phyloP scores from a whole-genome alignment of 1,140 invertebrate species.

The Philotrypesis tridentata region DNA sequence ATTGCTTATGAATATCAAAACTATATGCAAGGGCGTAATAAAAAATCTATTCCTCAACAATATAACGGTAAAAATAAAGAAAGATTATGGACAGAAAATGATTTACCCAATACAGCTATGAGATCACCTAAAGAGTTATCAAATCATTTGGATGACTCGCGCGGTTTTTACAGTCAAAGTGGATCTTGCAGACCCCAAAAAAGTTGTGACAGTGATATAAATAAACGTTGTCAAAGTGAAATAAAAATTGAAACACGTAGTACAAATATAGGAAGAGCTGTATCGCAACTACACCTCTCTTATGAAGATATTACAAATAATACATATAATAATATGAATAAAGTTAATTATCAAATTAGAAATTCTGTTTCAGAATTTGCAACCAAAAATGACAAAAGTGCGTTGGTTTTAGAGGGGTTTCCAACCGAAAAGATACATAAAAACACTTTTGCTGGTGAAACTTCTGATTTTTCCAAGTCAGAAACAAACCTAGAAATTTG shows the following conservation, averaged over 20 bases:
- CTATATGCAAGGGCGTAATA: not conserved
- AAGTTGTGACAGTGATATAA: slow-evolving; percentile 47
- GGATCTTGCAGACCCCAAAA: slow-evolving; percentile 63
- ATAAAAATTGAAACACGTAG: slow-evolving; percentile 62
- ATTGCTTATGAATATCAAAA: not conserved
- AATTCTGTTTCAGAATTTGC: not conserved
- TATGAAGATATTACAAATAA: slow-evolving; percentile 73
- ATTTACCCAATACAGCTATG: slow-evolving; percentile 61
- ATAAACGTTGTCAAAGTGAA: slow-evolving; percentile 54
- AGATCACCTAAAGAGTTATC: slow-evolving; percentile 62
- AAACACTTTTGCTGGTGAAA: not conserved
- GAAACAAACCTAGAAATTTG: slow-evolving; percentile 68
- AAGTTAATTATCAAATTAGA: not conserved
- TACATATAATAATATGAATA: slow-evolving; percentile 17
- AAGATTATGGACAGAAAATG: not conserved
- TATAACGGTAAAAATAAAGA: not conserved
- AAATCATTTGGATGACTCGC: slow-evolving; percentile 64
- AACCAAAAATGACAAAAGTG: slow-evolving; percentile 20
- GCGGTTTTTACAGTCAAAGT: slow-evolving; percentile 67
- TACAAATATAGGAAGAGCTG: slow-evolving; percentile 71
- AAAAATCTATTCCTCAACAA: not conserved
- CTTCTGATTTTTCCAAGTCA: slow-evolving; percentile 56
- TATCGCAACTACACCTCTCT: slow-evolving; percentile 80
- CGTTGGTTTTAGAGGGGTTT: not conserved
- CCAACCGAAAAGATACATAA: not conserved